Evolutionary conservation across 2,888 invertebrate species (phyloP), one percentile per base, ranked within the genome.

Genomic region (Xylota segnis): DNA sequence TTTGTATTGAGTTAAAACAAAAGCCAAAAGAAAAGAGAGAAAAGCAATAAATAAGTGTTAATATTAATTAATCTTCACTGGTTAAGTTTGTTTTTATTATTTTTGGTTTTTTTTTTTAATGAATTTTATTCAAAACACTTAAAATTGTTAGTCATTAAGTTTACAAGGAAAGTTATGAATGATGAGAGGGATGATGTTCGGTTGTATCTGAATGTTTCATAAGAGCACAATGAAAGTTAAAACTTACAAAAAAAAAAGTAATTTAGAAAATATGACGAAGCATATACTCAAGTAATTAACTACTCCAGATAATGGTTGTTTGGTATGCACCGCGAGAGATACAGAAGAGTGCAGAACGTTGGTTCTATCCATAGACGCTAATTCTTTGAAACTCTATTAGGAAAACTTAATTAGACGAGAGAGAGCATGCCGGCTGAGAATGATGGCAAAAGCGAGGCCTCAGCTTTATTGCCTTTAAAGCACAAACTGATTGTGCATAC

Each of bases 21-120:
- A 89, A 89, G 88, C 88, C 89, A 89, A 89, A 88, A 86, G 61
- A 72, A 88, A 81, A 87, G 90, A 72, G 88, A 87, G 88, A 83
- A 87, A 75, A 87, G 75, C 79, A 79, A 83, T 81, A 87, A 65
- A 88, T 77, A 78, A 79, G 75, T 81, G 74, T 83, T 79, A 87
- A 88, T 77, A 71, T 74, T 65, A 71, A 75, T 83, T 66, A 72
- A 70, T 23, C 16, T 75, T 68, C 65, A 78, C 50, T 68, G 52
- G 65, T 81, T 78, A 75, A 75, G 71, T 76, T 72, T 63, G 34
- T 6, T 18, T 61, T 16, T 29, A 16, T 74, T n/a, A n/a, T n/a
- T n/a, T 76, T 72, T 63, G 34, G 6, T 18, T 61, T 16, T 29
- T n/a, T 74, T 52, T 77, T 45, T 74, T 52, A 12, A 29, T 66